Conservation (phyloP, 2,888 invertebrate species). For the Pseudococcus viburni region DNA sequence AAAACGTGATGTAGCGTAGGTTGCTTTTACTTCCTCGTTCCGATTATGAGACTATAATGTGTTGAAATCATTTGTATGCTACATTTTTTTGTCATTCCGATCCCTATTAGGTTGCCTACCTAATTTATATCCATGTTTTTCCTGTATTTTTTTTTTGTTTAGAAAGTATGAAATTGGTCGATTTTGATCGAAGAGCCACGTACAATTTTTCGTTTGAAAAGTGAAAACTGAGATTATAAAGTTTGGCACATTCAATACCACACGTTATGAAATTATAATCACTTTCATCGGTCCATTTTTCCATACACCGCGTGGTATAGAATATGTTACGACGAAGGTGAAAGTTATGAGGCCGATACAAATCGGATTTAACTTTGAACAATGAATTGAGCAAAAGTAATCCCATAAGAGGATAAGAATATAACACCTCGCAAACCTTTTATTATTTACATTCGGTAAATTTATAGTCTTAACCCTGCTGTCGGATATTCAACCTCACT, state of each 20-base stretch:
- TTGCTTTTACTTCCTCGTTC: no score
- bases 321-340: background rate
- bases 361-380: background rate
- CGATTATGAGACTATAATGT: no score
- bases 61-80: no score
- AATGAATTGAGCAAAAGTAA: slow-evolving; percentile 11
- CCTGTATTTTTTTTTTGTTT: no score
- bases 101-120: no score
- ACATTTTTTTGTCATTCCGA: no score
- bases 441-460: slow-evolving; percentile 39
- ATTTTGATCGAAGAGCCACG: no score
- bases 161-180: no score
- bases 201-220: no score
- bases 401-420: slow-evolving; percentile 33
- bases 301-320: background rate
- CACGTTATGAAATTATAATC: background rate
- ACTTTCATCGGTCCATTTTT: background rate
- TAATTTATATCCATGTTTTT: no score
- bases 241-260: background rate
- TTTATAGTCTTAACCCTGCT: slow-evolving; percentile 4
- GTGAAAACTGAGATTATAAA: no score
- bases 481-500: background rate
- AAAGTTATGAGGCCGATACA: background rate
- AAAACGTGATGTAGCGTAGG: no score
- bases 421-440: slow-evolving; percentile 32